Conservation (phyloP, 37 sponge, comb jelly and placozoan species). For the Halisarca cf. caerulea region DNA sequence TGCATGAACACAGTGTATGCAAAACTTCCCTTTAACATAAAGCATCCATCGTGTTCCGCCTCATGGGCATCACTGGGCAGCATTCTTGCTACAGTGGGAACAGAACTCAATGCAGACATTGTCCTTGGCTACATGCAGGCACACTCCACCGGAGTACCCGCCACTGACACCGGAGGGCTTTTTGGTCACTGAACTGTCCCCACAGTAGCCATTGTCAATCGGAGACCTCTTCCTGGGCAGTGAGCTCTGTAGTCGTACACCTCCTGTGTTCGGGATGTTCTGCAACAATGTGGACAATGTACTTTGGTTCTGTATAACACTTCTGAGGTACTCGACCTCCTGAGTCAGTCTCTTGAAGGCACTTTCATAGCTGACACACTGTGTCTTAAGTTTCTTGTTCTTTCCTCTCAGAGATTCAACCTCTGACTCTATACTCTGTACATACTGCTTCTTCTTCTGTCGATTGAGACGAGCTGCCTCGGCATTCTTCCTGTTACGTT, state of each 20-base stretch:
- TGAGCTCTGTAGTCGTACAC: conserved; percentile 49
- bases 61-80: conserved; percentile 2
- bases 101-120: conserved; percentile 71
- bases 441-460: conserved; percentile 68
- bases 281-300: conserved; percentile 47
- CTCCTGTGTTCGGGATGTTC: conserved; percentile 58
- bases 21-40: no score
- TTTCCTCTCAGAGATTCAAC: conserved; percentile 37
- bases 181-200: neutral
- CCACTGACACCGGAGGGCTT: neutral
- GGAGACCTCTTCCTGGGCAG: conserved; percentile 35
- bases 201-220: neutral
- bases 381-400: conserved; percentile 42
- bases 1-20: no score
- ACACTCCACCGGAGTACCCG: conserved; percentile 46
- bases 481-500: conserved; percentile 68
- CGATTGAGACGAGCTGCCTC: conserved; percentile 71
- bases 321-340: conserved; percentile 70
- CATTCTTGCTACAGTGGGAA: conserved; percentile 49
- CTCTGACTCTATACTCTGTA: conserved; percentile 53
- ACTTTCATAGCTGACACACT: conserved; percentile 34
- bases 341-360: conserved; percentile 11
- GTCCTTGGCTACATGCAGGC: conserved; percentile 79
- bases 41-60: no score
- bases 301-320: conserved; percentile 73